Evolutionary conservation across 2,888 invertebrate species (phyloP).

Genomic region (Pyrrhia umbra): DNA sequence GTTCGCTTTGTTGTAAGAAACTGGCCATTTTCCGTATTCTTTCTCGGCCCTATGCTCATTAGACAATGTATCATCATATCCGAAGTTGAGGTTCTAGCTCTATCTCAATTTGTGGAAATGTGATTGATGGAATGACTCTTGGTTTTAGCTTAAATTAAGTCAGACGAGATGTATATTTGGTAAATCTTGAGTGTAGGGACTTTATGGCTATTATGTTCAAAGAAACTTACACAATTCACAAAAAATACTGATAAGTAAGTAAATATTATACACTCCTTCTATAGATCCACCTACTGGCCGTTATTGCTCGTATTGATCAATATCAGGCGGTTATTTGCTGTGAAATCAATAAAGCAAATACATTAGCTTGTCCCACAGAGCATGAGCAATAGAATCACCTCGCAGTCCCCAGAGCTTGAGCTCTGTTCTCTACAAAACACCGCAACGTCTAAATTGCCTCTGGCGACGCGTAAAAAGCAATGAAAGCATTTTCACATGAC

Average conservation of each 20-base stretch:
- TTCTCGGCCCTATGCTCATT: constrained; percentile 27
- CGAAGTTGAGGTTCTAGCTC: background rate
- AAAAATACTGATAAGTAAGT: background rate
- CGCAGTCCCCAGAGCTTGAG: constrained; percentile 68
- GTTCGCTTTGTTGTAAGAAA: constrained; percentile 42
- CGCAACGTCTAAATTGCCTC: constrained; percentile 87
- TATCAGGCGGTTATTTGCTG: constrained; percentile 64
- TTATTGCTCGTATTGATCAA: constrained; percentile 42
- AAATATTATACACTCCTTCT: constrained; percentile 12
- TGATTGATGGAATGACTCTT: background rate
- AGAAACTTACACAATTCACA: background rate
- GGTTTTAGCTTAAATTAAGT: background rate
- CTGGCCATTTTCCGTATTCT: constrained; percentile 31
- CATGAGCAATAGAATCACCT: constrained; percentile 78
- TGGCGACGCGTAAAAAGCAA: constrained; percentile 88
- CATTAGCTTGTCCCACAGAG: constrained; percentile 74
- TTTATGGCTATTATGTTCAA: background rate
- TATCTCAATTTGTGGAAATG: background rate
- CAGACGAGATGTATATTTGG: background rate
- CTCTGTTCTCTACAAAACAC: constrained; percentile 78
- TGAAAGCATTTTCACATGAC: constrained; percentile 89
- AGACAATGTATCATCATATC: constrained; percentile 19
- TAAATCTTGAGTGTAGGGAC: background rate
- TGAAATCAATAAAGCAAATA: constrained; percentile 74
- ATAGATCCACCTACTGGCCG: constrained; percentile 1